Evolutionary conservation across 2,113 vertebrate species (phyloP).

Genomic region (Cromileptes altivelis): DNA sequence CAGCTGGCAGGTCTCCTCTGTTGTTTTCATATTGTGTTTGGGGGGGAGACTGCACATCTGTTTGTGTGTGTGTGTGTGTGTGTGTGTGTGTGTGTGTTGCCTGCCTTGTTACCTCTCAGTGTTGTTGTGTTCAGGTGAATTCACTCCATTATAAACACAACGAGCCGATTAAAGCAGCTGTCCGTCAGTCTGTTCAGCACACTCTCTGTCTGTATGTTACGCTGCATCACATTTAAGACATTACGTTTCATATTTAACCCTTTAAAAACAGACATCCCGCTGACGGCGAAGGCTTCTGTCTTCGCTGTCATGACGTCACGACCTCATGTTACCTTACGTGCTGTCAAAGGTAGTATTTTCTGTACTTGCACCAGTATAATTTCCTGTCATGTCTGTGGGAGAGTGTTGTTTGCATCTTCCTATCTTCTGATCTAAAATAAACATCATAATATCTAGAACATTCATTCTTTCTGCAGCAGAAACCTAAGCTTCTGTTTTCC

Average conservation of each 20-base stretch:
- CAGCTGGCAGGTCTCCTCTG: constrained; percentile 83
- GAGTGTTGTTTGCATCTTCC: too few species aligned
- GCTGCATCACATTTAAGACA: neutral
- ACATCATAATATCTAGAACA: too few species aligned
- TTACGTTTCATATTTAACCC: neutral
- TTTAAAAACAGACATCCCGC: too few species aligned
- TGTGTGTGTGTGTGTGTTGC: constrained; percentile 18
- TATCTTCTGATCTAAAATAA: too few species aligned
- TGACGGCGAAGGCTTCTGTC: too few species aligned
- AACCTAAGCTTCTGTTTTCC: too few species aligned
- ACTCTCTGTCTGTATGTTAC: neutral
- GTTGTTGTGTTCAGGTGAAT: constrained; percentile 52
- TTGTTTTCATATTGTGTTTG: constrained; percentile 74
- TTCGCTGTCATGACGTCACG: too few species aligned
- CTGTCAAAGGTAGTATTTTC: too few species aligned
- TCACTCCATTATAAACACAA: constrained; percentile 57
- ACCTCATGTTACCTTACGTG: too few species aligned
- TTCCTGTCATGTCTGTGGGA: too few species aligned
- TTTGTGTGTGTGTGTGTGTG: constrained; percentile 36
- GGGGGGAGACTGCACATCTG: constrained; percentile 50
- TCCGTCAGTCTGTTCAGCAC: constrained; percentile 20
- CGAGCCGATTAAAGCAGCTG: constrained; percentile 37
- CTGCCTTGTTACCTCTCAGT: constrained; percentile 39
- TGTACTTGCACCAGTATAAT: too few species aligned
- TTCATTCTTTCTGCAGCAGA: too few species aligned